Base-by-base conservation (phyloP, 2,797 vertebrate genomes). In the Megaceryle alcyon region DNA sequence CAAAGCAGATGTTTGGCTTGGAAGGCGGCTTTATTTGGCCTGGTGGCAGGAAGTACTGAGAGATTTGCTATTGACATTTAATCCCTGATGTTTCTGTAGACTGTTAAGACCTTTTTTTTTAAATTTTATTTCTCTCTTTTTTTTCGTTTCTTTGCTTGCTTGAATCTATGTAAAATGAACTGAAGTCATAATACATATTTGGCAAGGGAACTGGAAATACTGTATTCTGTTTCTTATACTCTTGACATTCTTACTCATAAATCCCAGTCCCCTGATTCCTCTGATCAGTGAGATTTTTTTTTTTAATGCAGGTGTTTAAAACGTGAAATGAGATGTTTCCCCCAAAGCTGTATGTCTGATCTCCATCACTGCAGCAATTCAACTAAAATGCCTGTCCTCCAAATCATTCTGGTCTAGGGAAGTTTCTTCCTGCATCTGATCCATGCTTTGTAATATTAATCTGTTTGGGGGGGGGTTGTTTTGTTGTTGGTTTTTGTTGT, bases 1-100 rank as follows among this genome's bases (percentile, higher is more conserved):
- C 89, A 91, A 94, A 97, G 82, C 96, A 96, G 97, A 97, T 97
- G 96, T 97, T 96, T 96, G 94, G 85, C 92, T 97, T 96, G 94
- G 95, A 95, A 96, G 48, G 66, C 78, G 86, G 61, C 94, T 96
- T 94, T 94, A 91, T 91, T 97, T 96, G 96, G 95, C 19, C 0
- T 95, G 84, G 66, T 94, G 69, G 95, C 95, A 97, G 97, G 95
- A 97, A 97, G 94, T 90, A 92, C 92, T 88, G 94, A 77, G 73
- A 92, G 94, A 93, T 95, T 96, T 96, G 93, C 92, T 96, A 91
- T 97, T 97, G 95, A 96, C 94, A 94, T 97, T 97, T 97, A 97
- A 96, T 97, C 94, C 88, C 94, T 81, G 85, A 95, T 97, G 92
- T 97, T 97, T 96, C 96, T 95, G 92, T 87, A 83, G 96, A 75